Conservation (phyloP, 2,113 vertebrate genomes). For the Chrysemys picta region DNA sequence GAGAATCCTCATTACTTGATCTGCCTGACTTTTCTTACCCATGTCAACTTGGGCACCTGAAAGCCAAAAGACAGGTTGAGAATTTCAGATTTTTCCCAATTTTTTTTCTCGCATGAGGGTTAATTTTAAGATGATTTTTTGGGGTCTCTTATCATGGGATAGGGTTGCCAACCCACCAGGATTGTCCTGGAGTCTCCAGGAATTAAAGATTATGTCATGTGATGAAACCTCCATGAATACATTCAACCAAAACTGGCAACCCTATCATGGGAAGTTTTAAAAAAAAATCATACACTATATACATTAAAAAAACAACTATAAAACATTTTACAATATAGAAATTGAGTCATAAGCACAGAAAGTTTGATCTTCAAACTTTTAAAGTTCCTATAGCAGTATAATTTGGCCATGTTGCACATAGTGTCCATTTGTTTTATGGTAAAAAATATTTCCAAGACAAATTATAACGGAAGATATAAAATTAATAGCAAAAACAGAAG, state of each 20-base stretch:
- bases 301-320: no score
- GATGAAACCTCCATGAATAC: no score
- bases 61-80: background rate
- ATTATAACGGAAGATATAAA: background rate
- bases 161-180: no score
- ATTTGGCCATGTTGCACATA: background rate
- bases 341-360: background rate
- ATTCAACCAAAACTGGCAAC: no score
- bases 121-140: no score
- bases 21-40: background rate
- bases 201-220: no score
- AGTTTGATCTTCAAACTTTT: background rate
- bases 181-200: no score
- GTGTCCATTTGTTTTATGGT: background rate
- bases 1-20: rapidly evolving
- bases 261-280: no score
- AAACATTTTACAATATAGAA: background rate
- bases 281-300: no score
- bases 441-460: background rate
- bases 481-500: background rate
- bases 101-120: background rate
- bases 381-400: background rate
- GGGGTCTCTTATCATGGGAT: no score
- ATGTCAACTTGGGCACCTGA: rapidly evolving
- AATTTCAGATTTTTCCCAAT: no score